phyloP scores from a whole-genome alignment of 2,888 invertebrate genomes.

The Tetheella fluctuosa region DNA sequence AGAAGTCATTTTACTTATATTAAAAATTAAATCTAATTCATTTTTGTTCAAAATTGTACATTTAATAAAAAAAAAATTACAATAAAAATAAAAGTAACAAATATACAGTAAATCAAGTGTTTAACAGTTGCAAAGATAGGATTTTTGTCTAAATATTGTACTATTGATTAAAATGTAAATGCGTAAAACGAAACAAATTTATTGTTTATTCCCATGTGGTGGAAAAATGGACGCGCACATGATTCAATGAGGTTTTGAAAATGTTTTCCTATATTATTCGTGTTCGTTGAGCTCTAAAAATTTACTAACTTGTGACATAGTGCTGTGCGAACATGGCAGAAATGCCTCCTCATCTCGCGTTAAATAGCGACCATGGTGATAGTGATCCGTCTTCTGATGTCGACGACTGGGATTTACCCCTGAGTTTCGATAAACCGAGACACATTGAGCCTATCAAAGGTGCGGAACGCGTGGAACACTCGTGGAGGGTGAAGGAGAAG shows the following conservation, averaged over 20 bases:
- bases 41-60: background rate
- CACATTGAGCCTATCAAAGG: slow-evolving; percentile 77
- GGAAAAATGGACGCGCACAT: slow-evolving; percentile 81
- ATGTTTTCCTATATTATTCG: slow-evolving; percentile 62
- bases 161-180: slow-evolving; percentile 17
- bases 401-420: slow-evolving; percentile 87
- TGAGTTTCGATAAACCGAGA: slow-evolving; percentile 89
- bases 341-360: slow-evolving; percentile 80
- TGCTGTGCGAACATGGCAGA: slow-evolving; percentile 79
- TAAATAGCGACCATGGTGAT: slow-evolving; percentile 69
- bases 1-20: too few species aligned
- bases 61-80: too few species aligned
- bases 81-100: too few species aligned
- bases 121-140: background rate
- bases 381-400: slow-evolving; percentile 73
- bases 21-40: too few species aligned
- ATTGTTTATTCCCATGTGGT: slow-evolving; percentile 81
- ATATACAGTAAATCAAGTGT: background rate
- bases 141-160: background rate
- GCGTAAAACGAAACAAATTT: slow-evolving; percentile 47
- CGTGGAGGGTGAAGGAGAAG: slow-evolving; percentile 97
- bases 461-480: slow-evolving; percentile 88
- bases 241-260: slow-evolving; percentile 70
- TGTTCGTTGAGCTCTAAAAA: slow-evolving; percentile 55
- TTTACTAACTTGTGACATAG: slow-evolving; percentile 52